Base-by-base conservation (phyloP, 2,113 vertebrate genomes). In the Scortum barcoo region DNA sequence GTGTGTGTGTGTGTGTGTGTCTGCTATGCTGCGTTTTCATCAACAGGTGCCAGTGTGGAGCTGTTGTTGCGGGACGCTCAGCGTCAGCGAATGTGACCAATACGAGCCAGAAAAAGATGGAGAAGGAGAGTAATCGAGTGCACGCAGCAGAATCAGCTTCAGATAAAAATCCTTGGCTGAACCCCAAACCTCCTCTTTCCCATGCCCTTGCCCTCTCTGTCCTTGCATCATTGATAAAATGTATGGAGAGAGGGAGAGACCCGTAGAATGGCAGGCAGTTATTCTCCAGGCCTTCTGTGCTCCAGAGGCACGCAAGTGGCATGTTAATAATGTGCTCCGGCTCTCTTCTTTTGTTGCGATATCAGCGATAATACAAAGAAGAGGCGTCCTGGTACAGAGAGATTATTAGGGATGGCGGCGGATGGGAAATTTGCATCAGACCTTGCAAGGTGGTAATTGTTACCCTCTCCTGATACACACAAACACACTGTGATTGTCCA, bases 21-120 rank as follows among this genome's bases (percentile, higher is more conserved):
- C 62, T 92, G 93, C 82, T 93, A 82, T 93, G 76, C 91, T 81
- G 44, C 51, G 20, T 48, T 84, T 77, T 60, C 80, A 90, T 91
- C 94, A 94, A 89, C 87, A 93, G 93, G 91, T 94, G 94, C 87
- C 92, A 93, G 88, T 94, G 88, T 95, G 90, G 92, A 84, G 87
- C 93, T 83, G 80, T 42, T 40, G 40, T 88, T 83, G 76, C 16
- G 69, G 80, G 50, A 56, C 67, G 71, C 69, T 56, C 66, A 6
- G 26, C 30, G 54, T 24, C 69, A 70, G 67, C 63, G 72, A 85
- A 75, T 76, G 78, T 80, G 84, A 87, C 69, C 83, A 88, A 53
- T 62, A 72, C 82, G 85, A 92, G 81, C 28, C 53, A 84, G 78
- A 68, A 76, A 86, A 83, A 79, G 78, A 66, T 46, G 72, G 66